Conservation (phyloP, 2,888 invertebrate species). For the Rotaria macrura region DNA sequence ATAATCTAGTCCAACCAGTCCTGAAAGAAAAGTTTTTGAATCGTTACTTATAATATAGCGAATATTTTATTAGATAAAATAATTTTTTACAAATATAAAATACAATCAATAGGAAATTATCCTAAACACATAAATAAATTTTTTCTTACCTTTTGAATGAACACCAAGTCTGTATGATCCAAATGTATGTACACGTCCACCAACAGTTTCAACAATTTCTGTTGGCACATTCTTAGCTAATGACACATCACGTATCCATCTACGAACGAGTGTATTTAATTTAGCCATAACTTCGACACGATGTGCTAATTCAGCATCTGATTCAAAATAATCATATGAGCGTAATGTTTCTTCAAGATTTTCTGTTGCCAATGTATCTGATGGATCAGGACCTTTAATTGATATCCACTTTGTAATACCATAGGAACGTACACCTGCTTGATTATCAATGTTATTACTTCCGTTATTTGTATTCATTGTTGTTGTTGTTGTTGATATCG, state of each 20-base stretch:
- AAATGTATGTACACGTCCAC: conserved; percentile 98
- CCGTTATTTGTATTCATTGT: not conserved
- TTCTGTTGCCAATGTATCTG: conserved; percentile 28
- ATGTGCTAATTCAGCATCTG: conserved; percentile 30
- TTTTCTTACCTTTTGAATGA: conserved; percentile 62
- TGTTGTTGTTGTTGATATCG: not conserved
- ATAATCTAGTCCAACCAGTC: no score
- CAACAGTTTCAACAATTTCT: conserved; percentile 71
- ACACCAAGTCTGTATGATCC: conserved; percentile 84
- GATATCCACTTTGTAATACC: conserved; percentile 28
- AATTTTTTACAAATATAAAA: no score
- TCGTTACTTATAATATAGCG: no score
- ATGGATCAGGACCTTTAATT: conserved; percentile 24
- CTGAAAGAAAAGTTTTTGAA: no score
- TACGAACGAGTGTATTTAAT: conserved; percentile 75
- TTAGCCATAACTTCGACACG: conserved; percentile 60
- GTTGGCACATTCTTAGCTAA: conserved; percentile 73
- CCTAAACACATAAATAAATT: not conserved
- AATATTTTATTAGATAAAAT: no score
- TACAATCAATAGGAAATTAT: no score
- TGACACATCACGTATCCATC: conserved; percentile 76
- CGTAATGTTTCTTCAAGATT: conserved; percentile 27
- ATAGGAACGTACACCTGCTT: not conserved
- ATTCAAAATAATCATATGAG: conserved; percentile 29
- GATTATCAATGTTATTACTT: not conserved